Evolutionary conservation across 2,888 invertebrate species (phyloP), one percentile per base, ranked within the genome.

Genomic region (Therioaphis trifolii): DNA sequence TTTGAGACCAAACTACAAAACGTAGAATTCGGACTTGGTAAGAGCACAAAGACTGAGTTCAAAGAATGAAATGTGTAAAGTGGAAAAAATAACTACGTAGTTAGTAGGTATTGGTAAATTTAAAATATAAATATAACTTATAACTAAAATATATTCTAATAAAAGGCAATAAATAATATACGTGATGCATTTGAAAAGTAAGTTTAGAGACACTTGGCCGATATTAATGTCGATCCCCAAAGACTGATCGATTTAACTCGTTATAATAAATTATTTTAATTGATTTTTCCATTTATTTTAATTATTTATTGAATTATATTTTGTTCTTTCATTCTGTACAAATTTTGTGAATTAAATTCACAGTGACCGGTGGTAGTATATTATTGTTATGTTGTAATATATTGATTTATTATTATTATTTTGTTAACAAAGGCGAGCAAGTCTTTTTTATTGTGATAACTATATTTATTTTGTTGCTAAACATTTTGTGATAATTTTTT

Each of bases 221-320:
- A 72, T 72, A 61, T 72, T 29, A 82, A 61, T 82, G 71, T 82
- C 82, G 82, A 82, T 82, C 82, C 69, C 14, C 21, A 63, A 82
- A 82, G 82, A 82, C 82, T 82, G 82, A 82, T 82, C 82, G 82
- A 82, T 74, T 74, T 72, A 49, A 61, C 21, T 80, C 61, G 61
- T 76, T 66, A 49, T 71, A 15, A 9, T 75, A 55, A 55, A 66
- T 58, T 15, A 71, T 29, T 49, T 52, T 40, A 52, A 49, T 77
- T 77, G 5, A 52, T 78, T 72, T 78, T 68, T 52, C 78, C 68
- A 78, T 68, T 78, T 66, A 77, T 77, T 63, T 24, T 52, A 40
- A 63, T 76, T 78, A 46, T 68, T n/a, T 52, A 52, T 52, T 78
- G n/a, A 58, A 58, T 40, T 77, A 24, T 49, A 7, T 78, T 40